Percentiles rank a stretch among this genome's conserved stretches.
These are phyloP conservation scores for Noctua janthina DNA, from an alignment of 2,888 invertebrate genomes.

Conservation along the genomic window DNA sequence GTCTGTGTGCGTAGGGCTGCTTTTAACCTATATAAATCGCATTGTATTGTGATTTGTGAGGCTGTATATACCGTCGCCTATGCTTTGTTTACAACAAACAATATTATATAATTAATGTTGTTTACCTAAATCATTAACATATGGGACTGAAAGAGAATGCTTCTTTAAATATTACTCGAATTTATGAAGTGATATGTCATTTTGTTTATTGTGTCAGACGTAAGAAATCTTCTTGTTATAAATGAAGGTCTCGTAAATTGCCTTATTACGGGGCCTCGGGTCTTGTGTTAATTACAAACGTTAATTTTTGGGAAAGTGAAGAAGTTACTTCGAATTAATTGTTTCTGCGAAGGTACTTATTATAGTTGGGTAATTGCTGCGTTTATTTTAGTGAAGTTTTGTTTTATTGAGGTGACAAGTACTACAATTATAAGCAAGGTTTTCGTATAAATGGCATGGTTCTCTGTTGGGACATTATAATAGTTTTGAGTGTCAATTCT, in stretches of 20 bases:
- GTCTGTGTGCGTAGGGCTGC: constrained; percentile 59
- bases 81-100: constrained; percentile 41
- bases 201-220: constrained; percentile 26
- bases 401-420: neutral
- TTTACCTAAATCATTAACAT: constrained; percentile 49
- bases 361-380: constrained; percentile 39
- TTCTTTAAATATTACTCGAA: constrained; percentile 28
- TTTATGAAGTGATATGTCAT: constrained; percentile 40
- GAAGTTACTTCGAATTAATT: constrained; percentile 51
- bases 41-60: constrained; percentile 15
- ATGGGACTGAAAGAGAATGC: constrained; percentile 9
- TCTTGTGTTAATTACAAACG: constrained; percentile 49
- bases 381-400: constrained; percentile 30
- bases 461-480: neutral
- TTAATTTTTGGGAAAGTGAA: constrained; percentile 54
- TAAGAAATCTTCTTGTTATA: constrained; percentile 49
- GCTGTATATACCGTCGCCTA: constrained; percentile 18
- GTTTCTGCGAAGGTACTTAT: constrained; percentile 45
- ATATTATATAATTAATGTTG: constrained; percentile 48
- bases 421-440: constrained; percentile 5
- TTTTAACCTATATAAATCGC: constrained; percentile 28
- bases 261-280: constrained; percentile 33
- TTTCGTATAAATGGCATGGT: neutral
- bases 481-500: constrained; percentile 21
- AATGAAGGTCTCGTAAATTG: constrained; percentile 47